Base-by-base conservation (phyloP, 30 jellyfish, hydroid and myxozoan genomes). In the Rhopilema esculentum region DNA sequence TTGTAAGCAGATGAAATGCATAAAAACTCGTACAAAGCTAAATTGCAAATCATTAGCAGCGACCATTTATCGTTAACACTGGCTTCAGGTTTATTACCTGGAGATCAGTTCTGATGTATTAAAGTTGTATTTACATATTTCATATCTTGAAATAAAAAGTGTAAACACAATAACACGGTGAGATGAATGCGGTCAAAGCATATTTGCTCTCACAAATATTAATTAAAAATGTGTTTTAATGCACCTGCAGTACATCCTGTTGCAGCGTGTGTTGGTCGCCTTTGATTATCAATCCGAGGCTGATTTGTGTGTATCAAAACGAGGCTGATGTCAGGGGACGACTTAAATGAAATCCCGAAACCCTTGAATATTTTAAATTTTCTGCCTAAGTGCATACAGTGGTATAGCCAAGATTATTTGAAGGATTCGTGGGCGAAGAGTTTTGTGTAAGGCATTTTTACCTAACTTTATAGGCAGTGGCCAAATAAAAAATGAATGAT, bases 171-270 rank as follows among this genome's bases (percentile, higher is more conserved):
- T 67, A 48, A 63, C 82, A 66, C 90, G 65, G 80, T 24, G 67
- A 53, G 62, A 80, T 80, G 52, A 64, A 48, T 80, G 70, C 68
- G 82, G 84, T 73, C 51, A 73, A 73, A 40, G 49, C 72, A 72
- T 85, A 75, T 66, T 85, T 85, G 88, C 72, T 61, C 86, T 62
- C 94, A 63, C 88, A 64, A 73, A 74, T 85, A 63, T 85, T 85
- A 85, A 85, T 72, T 75, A 84, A 71, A 84, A 69, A 70, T 85
- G 76, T 65, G 94, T 74, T 85, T 75, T 74, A 76, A 61, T 63
- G 83, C 94, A 85, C 88, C 94, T 85, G 94, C 94, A 25, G 19
- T 72, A 63, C 88, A 62, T 71, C 73, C 88, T 69, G 75, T 30
- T 30, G 17, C 33, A 19, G 88, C 67, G 17, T 12, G 69, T 66